Evolutionary conservation across 2,113 vertebrate species (phyloP), one percentile per base, ranked within the genome.

Genomic region (Zosterops borbonicus): DNA sequence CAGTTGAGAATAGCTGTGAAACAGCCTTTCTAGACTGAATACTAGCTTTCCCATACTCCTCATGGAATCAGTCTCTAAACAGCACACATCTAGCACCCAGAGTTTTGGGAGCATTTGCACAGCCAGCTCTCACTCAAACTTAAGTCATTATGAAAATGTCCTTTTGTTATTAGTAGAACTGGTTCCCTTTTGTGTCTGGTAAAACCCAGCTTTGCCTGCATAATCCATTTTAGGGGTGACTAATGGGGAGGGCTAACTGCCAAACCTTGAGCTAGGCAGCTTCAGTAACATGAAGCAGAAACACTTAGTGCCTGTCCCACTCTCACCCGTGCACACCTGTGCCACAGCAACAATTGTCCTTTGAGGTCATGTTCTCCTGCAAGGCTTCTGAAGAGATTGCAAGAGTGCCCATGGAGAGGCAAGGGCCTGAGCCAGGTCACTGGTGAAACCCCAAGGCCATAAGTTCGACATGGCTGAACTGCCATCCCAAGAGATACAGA

Each of bases 331-430:
- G 11, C 59, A 44, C 12, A 65, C 13, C 27, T 56, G 14, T 68
- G 59, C 6, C 31, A 37, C 9, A 47, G 47, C 60, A 67, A 17
- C 60, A 27, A 4, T 39, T 5, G 19, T 75, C 25, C 10, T 82
- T 52, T 64, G 21, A 29, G 16, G 24, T 47, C 27, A 14, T 14
- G 13, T 18, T 62, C 19, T 76, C 58, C 33, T 76, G 33, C 14
- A 88, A 60, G 11, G 4, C 3, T 2, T 42, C 33, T 35, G 33
- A 76, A 31, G 18, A 41, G 8, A 28, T 35, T 23, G 23, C 20
- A 82, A 47, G 33, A 14, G 1, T 67, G 64, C 6, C 7, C 6
- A 31, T 0, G 0, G 31, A 73, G 42, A 47, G 14, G 3, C 5
- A 73, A 60, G 21, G 3, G 12, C 19, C 46, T 65, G 14, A 69